Percentiles rank a stretch among this genome's conserved stretches.
phyloP scores from a whole-genome alignment of 2,888 invertebrate genomes.

The Encarsia formosa region DNA sequence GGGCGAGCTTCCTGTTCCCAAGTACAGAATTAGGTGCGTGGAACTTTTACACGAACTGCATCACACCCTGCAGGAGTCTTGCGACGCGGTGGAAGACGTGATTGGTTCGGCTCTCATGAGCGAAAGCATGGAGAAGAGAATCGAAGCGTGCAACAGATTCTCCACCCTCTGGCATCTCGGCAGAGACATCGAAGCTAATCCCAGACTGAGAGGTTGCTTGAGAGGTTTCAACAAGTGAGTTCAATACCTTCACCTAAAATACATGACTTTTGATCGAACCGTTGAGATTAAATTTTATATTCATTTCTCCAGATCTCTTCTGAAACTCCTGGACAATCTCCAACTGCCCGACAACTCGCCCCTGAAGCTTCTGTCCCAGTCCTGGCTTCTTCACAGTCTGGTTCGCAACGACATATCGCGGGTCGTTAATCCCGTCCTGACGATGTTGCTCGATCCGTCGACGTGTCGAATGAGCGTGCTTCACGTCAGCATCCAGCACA shows the following conservation, averaged over 20 bases:
- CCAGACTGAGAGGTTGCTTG: constrained; percentile 51
- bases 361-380: constrained; percentile 63
- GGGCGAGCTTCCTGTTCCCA: constrained; percentile 56
- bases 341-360: constrained; percentile 58
- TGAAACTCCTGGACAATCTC: constrained; percentile 70
- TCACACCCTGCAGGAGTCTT: constrained; percentile 52
- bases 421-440: constrained; percentile 71
- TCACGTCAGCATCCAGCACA: constrained; percentile 63
- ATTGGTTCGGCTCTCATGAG: constrained; percentile 56
- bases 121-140: constrained; percentile 50
- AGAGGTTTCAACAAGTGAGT: constrained; percentile 62
- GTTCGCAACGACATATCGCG: constrained; percentile 73
- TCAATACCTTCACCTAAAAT: too few species aligned
- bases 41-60: constrained; percentile 75
- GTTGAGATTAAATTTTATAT: not conserved
- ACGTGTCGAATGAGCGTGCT: constrained; percentile 80
- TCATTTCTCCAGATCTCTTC: constrained; percentile 58
- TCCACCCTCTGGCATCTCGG: constrained; percentile 74
- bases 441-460: constrained; percentile 71
- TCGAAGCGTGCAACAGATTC: constrained; percentile 64
- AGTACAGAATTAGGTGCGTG: constrained; percentile 61
- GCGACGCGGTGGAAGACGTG: constrained; percentile 67
- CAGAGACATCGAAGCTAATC: constrained; percentile 60
- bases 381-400: constrained; percentile 72
- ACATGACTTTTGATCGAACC: not conserved